These are phyloP conservation scores for Megalurothrips usitatus DNA, from an alignment of 2,888 invertebrate genomes.

Conservation along the genomic window DNA sequence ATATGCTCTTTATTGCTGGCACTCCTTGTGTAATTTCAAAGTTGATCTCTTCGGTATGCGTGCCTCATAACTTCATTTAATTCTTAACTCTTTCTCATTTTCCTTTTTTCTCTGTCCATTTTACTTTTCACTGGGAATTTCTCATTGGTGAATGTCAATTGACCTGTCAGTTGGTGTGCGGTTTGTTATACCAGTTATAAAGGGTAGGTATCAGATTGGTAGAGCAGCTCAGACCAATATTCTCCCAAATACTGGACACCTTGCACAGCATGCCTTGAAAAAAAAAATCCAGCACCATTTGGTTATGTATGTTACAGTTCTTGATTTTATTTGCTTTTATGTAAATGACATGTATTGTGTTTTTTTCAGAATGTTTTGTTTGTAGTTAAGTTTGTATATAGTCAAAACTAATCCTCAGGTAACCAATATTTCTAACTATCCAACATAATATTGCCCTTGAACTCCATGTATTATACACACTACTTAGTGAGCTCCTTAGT, in stretches of 20 bases:
- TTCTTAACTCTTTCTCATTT: neutral
- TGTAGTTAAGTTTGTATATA: conserved; percentile 27
- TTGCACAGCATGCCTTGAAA: neutral
- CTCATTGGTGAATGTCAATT: neutral
- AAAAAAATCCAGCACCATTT: neutral
- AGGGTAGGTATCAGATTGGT: conserved; percentile 36
- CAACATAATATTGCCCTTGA: neutral
- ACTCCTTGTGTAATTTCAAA: too few species aligned
- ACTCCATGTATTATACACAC: too few species aligned
- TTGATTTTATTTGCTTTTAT: too few species aligned
- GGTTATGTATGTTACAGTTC: too few species aligned
- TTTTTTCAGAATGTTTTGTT: neutral
- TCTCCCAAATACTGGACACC: neutral
- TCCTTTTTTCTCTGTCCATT: conserved; percentile 23
- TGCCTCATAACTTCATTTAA: neutral
- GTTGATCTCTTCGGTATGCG: too few species aligned
- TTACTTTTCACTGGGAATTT: conserved; percentile 22
- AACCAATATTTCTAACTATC: conserved; percentile 32
- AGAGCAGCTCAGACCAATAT: neutral
- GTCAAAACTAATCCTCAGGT: conserved; percentile 14
- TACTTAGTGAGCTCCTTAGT: too few species aligned
- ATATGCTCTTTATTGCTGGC: too few species aligned
- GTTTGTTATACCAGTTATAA: conserved; percentile 38
- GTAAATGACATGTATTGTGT: neutral
- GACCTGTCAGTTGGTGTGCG: conserved; percentile 32